Base-by-base conservation (phyloP, 2,888 invertebrate genomes). In the Scrobipalpa atriplicella region DNA sequence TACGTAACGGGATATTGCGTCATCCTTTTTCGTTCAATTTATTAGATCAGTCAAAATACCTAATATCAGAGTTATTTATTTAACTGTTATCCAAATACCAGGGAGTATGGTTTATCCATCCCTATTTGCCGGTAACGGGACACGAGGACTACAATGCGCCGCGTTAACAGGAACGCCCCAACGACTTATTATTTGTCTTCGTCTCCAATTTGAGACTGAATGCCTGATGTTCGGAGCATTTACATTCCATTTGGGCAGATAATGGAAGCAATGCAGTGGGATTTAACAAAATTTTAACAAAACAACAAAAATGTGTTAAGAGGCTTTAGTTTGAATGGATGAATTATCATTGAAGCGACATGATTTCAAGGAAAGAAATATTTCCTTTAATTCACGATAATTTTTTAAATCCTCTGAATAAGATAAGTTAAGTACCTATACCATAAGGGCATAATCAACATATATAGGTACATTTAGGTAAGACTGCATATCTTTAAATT, bases 191-290 rank as follows among this genome's bases (percentile, higher is more conserved):
- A 61, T 61, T 61, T 61, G 61, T 61, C 61, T 61, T 61, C 61
- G 41, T 61, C 41, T 61, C 41, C 61, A 61, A 61, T 41, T 76
- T 74, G 77, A 36, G 19, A 43, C 39, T 56, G 51, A 39, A 60
- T 36, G 62, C 62, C 21, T 56, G 16, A 38, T 39, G 65, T 73
- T 73, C 70, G 39, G 69, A 61, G 64, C 61, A 61, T 61, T 61
- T 61, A 41, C 61, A 10, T 39, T 61, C 41, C 61, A 61, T 61
- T 61, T 41, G 21, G 19, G 2, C 7, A 16, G n/a, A 60, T 60
- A 60, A 60, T 60, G 39, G 61, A 41, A 1, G 39, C 61, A 11
- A 47, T 47, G 47, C 3, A 56, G 21, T 56, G 47, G 47, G 47
- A 56, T 56, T 19, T 56, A 56, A 56, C 13, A 56, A 21, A 21